A percentile compares a stretch with the other conserved stretches of the same genome.
phyloP scores from a whole-genome alignment of 2,797 vertebrate genomes.

The Ctenopoma kingsleyae region DNA sequence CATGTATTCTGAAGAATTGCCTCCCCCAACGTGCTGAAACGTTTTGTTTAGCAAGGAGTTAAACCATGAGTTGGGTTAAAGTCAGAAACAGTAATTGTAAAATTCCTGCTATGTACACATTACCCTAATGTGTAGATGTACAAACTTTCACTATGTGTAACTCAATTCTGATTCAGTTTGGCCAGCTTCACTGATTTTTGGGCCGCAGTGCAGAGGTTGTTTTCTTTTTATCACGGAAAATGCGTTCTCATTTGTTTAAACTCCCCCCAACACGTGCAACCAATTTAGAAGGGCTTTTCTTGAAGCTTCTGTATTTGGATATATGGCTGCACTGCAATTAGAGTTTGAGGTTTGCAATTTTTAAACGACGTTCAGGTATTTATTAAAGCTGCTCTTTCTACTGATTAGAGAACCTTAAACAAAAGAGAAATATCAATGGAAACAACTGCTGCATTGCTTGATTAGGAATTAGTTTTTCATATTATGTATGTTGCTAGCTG shows the following conservation, averaged over 20 bases:
- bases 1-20: constrained; percentile 9
- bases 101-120: constrained; percentile 6
- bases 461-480: constrained; percentile 15
- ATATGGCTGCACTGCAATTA: not conserved
- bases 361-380: not conserved
- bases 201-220: constrained; percentile 15
- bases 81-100: constrained; percentile 1
- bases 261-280: not conserved
- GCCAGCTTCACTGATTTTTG: constrained; percentile 24
- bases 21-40: not conserved
- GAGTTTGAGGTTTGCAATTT: constrained; percentile 2
- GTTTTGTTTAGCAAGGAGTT: not conserved
- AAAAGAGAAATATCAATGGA: not conserved
- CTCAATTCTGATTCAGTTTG: constrained; percentile 29
- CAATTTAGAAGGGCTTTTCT: constrained; percentile 1
- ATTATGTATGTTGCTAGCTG: not conserved
- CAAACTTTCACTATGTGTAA: constrained; percentile 33
- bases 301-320: not conserved
- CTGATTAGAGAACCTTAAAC: constrained; percentile 1
- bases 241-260: constrained; percentile 6
- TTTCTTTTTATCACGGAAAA: constrained; percentile 18
- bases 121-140: constrained; percentile 3
- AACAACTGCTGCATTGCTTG: constrained; percentile 3
- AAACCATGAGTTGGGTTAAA: not conserved
- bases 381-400: constrained; percentile 19